Base-by-base conservation (phyloP, 2,888 invertebrate species). In the Stenodera caucasica region DNA sequence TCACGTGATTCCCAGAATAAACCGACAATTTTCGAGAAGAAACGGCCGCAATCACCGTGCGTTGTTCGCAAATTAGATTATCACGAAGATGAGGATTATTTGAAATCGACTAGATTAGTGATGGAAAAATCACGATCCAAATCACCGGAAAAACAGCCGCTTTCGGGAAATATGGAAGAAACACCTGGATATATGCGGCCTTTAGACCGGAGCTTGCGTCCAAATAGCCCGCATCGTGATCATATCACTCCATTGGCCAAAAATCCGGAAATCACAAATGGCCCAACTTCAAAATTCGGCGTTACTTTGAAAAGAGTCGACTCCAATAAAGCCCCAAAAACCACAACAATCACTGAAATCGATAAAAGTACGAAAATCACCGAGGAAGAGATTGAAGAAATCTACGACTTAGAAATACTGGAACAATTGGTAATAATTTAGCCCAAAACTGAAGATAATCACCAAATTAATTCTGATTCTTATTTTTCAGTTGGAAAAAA, bases 331-430 rank as follows among this genome's bases (percentile, higher is more conserved):
- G 79, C 81, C 2, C 79, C 82, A 6, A 75, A 76, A n/a, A 82
- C 81, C 64, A 81, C 81, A 58, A 69, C 66, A 82, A 80, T 67
- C 58, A 81, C 82, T 67, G 77, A 81, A 56, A 81, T 83, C 57
- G 75, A 78, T 58, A 78, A 82, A 70, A 82, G 76, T 70, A 81
- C 71, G 14, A 45, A 45, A n/a, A 12, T 45, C 12, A 74, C 72
- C 29, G 77, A 83, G 70, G 83, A 84, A 68, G 84, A 85, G 71
- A 87, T 91, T 68, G 91, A 91, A 78, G 88, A 90, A 67, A 88
- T 91, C 65, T 88, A 85, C 68, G 90, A 91, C 71, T 73, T 90
- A 67, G 84, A 86, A 73, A 81, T 89, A 69, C 82, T 91, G 60
- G 91, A 91, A 80, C 84, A 85, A 81, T 84, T 91, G 84, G 88